Evolutionary conservation across 1,140 invertebrate genomes (phyloP).

Genomic region (Venustaconcha ellipsiformis): DNA sequence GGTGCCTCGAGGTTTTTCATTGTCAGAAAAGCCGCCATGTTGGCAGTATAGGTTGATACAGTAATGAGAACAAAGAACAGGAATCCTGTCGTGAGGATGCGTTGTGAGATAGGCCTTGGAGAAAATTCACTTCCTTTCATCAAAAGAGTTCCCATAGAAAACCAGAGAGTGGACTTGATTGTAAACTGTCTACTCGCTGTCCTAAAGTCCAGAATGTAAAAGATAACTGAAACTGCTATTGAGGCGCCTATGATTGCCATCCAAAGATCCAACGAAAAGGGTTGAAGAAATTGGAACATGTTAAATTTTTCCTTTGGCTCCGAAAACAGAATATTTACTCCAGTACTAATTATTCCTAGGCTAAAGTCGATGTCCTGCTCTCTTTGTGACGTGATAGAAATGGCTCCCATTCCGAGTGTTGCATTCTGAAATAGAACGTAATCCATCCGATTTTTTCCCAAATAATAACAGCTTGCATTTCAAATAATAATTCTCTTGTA

Average conservation of each 20-base stretch:
- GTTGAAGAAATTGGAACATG: conserved; percentile 62
- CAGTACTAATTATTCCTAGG: conserved; percentile 55
- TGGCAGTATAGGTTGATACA: conserved; percentile 65
- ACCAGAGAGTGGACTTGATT: conserved; percentile 48
- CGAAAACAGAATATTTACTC: conserved; percentile 53
- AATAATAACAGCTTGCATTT: not conserved
- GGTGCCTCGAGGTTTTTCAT: conserved; percentile 58
- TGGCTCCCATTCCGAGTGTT: conserved; percentile 57
- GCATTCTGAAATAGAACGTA: conserved; percentile 49
- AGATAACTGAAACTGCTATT: conserved; percentile 44
- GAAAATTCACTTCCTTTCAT: conserved; percentile 62
- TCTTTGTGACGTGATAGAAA: conserved; percentile 59
- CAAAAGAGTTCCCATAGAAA: conserved; percentile 52
- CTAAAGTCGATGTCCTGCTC: conserved; percentile 59
- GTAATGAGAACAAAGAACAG: conserved; percentile 65
- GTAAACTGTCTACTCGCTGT: conserved; percentile 44
- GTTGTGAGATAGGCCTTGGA: conserved; percentile 54
- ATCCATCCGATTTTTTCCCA: not conserved
- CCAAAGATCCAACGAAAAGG: conserved; percentile 59
- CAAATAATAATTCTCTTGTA: not conserved
- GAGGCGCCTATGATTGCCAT: conserved; percentile 58
- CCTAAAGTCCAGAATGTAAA: conserved; percentile 50
- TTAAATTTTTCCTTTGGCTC: conserved; percentile 49
- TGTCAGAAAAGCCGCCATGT: conserved; percentile 66
- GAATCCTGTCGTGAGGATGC: conserved; percentile 63